A percentile compares a stretch with the other conserved stretches of the same genome.
phyloP scores from a whole-genome alignment of 2,888 invertebrate genomes.

The Philopedon plagiatum region DNA sequence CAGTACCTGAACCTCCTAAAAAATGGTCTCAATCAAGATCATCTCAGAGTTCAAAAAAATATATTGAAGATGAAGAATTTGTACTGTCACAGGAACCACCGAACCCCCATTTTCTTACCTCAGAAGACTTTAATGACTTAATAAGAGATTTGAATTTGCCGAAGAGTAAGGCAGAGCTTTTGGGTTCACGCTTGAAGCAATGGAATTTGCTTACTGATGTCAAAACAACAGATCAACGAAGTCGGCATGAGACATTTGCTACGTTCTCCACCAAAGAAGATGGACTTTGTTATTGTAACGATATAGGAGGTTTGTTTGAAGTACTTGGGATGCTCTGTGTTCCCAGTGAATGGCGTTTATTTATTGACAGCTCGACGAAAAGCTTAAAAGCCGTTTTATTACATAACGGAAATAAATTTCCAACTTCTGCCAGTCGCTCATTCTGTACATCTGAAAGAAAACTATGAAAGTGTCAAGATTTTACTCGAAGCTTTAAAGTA shows the following conservation, averaged over 20 bases:
- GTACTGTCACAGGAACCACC: too few species aligned
- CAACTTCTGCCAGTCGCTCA: constrained; percentile 59
- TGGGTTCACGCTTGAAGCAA: not conserved
- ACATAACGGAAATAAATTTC: constrained; percentile 56
- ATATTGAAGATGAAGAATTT: not conserved
- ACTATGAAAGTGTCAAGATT: constrained; percentile 58
- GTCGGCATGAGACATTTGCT: constrained; percentile 44
- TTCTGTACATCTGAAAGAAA: too few species aligned
- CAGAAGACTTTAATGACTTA: too few species aligned
- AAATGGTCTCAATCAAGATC: too few species aligned
- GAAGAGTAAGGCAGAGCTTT: not conserved
- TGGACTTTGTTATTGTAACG: constrained; percentile 52
- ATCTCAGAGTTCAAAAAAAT: too few species aligned
- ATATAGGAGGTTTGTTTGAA: constrained; percentile 51
- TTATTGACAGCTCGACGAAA: constrained; percentile 49
- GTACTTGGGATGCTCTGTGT: constrained; percentile 47
- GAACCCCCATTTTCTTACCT: too few species aligned
- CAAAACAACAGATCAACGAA: constrained; percentile 3
- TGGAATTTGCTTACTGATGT: constrained; percentile 12
- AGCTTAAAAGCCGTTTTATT: constrained; percentile 53
- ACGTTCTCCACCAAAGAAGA: constrained; percentile 51
- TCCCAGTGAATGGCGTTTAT: constrained; percentile 50
- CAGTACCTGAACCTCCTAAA: too few species aligned
- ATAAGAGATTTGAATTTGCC: too few species aligned
- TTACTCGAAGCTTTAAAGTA: constrained; percentile 8